Evolutionary conservation across 2,113 vertebrate species (phyloP), one percentile per base, ranked within the genome.

Genomic region (Cyprinodon brontotheroides): DNA sequence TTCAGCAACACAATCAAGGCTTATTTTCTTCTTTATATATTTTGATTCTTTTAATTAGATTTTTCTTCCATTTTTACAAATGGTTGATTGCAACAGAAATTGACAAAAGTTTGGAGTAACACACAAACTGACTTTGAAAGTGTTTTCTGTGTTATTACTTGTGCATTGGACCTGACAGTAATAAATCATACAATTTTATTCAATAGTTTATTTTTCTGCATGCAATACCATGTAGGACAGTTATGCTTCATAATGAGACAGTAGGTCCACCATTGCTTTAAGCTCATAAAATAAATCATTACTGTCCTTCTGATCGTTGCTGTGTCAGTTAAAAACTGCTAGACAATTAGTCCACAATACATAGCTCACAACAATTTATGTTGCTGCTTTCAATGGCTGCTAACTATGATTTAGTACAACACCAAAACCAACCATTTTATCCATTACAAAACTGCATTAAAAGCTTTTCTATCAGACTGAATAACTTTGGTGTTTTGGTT

Each of bases 281-380:
- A 20, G 11, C n/a, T 36, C 22, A 62, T 61, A 36, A 29, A 57
- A 65, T 66, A 29, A 61, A 47, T 82, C 62, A 41, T 20, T 38
- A 7, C 36, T 11, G 0, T 72, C 10, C 20, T 36, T 59, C 9
- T 39, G 4, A 63, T 53, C 71, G 82, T 80, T 60, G 82, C 68
- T 69, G 45, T 74, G 60, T 76, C 37, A 66, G 59, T 75, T 78
- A 75, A 72, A 77, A 71, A 83, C 79, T 61, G 59, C 71, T 78
- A 75, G 70, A 84, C 81, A 78, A 87, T 86, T 72, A 83, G 72
- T 79, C 62, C 60, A 61, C 41, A 47, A 57, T 73, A 45, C 14
- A 20, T 12, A 68, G 73, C 79, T 20, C 65, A 22, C 74, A 78
- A 15, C 63, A 41, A 74, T 78, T 82, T 72, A 9, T 39, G 9